Base-by-base conservation (phyloP, 1,140 invertebrate genomes). In the Megalopta genalis region DNA sequence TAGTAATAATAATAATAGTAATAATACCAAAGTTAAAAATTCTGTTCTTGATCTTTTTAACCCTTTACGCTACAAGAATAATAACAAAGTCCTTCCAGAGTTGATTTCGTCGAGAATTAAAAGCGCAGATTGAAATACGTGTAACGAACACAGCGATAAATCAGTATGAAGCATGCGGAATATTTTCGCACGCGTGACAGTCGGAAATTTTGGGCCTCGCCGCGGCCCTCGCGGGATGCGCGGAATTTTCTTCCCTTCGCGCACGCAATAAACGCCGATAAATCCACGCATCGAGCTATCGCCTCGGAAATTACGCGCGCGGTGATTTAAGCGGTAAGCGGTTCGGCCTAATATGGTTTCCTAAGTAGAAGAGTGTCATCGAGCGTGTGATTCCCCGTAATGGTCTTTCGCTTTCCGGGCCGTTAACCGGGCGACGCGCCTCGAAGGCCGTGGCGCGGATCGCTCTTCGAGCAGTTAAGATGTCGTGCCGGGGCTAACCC, bases 311-410 rank as follows among this genome's bases (percentile, higher is more conserved):
- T 77, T 76, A 74, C 77, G 74, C 77, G 70, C 73, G 84, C 78
- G 67, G 82, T 84, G 84, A 85, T 85, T 86, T 86, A 86, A 86
- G 52, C 76, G 64, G 52, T 67, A 62, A 67, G 68, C 81, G 57
- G 63, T 71, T 66, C 84, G 64, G 82, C 77, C 86, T 84, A 87
- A 87, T 86, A 88, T 77, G 87, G 87, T 84, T 88, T 88, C 87
- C 84, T 87, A 87, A 88, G 87, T 84, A 87, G 81, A 81, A 77
- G 84, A 86, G 87, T 88, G 86, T 88, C 87, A 86, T 88, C 77
- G 87, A 86, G 87, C 86, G 84, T 88, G 86, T 88, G 87, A 88
- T 87, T 86, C 86, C 62, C 60, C 73, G 84, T 87, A 88, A 88
- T 87, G 84, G 87, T 81, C 86, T 88, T 88, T 88, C 79, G 83